Evolutionary conservation across 1,140 invertebrate genomes (phyloP).

Genomic region (Euwallacea fornicatus): DNA sequence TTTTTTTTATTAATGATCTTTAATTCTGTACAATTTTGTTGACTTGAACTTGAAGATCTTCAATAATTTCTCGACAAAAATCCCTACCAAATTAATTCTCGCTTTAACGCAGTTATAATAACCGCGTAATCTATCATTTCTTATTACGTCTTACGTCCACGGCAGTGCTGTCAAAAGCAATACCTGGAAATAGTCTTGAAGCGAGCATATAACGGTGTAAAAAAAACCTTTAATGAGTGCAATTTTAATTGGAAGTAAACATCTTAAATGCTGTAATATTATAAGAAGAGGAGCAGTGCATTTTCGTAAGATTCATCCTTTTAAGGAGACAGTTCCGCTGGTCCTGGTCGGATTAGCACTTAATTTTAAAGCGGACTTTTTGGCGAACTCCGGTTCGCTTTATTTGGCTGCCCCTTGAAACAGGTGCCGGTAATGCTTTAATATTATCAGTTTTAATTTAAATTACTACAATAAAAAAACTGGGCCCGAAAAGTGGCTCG

Average conservation of each 20-base stretch:
- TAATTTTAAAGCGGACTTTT: conserved; percentile 29
- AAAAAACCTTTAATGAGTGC: conserved; percentile 24
- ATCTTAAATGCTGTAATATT: conserved; percentile 32
- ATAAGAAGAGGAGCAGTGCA: conserved; percentile 17
- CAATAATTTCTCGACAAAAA: no score
- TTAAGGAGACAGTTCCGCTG: conserved; percentile 27
- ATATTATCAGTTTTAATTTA: conserved; percentile 25
- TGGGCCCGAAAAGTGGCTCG: neutral
- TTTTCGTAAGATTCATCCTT: conserved; percentile 29
- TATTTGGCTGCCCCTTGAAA: conserved; percentile 14
- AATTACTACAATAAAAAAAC: conserved; percentile 13
- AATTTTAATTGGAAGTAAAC: conserved; percentile 32
- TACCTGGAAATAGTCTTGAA: neutral
- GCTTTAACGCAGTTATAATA: no score
- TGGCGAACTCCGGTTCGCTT: conserved; percentile 8
- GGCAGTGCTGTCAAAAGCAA: neutral
- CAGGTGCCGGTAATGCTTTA: conserved; percentile 21
- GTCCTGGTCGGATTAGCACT: conserved; percentile 17
- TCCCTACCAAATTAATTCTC: no score
- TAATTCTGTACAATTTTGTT: no score
- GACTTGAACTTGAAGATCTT: no score
- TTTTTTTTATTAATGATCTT: no score
- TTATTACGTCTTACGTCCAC: neutral
- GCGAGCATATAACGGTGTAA: conserved; percentile 9
- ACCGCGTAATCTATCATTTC: neutral